A percentile compares a stretch with the other conserved stretches of the same genome.
Evolutionary conservation across 2,888 invertebrate genomes (phyloP).

Genomic region (Strigamia maritima): DNA sequence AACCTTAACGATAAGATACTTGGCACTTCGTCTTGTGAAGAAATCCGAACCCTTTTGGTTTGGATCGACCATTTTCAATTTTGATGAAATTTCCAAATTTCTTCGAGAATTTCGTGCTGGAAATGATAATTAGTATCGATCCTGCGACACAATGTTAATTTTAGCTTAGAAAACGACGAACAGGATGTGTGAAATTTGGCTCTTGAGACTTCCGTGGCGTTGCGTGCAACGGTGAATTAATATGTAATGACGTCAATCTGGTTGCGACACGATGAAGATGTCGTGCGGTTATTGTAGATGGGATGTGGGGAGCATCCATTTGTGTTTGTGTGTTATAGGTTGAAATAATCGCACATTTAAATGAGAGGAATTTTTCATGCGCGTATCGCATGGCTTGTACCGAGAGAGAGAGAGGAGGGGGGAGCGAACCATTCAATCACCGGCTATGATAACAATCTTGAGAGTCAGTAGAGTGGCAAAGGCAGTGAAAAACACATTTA

Average conservation of each 20-base stretch:
- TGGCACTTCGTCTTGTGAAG: not conserved
- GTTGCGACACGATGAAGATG: not conserved
- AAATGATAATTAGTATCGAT: too few species aligned
- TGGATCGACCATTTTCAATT: too few species aligned
- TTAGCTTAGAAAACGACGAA: too few species aligned
- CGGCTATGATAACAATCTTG: not conserved
- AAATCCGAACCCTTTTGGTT: not conserved
- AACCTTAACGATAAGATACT: not conserved
- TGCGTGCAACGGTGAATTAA: not conserved
- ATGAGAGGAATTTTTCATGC: not conserved
- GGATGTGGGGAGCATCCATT: not conserved
- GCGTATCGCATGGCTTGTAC: not conserved
- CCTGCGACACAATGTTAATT: too few species aligned
- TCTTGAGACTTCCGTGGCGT: too few species aligned
- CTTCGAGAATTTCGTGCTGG: too few species aligned
- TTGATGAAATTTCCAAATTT: too few species aligned
- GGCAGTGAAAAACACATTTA: not conserved
- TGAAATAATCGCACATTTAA: not conserved
- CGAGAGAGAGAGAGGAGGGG: not conserved
- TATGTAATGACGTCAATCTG: not conserved
- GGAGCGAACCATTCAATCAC: not conserved
- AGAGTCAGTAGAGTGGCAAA: not conserved
- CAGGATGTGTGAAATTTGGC: too few species aligned
- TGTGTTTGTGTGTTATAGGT: not conserved
- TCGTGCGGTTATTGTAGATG: not conserved